A percentile compares a stretch with the other conserved stretches of the same genome.
Conservation (phyloP, 2,797 vertebrate species). For the Danio albolineatus region DNA sequence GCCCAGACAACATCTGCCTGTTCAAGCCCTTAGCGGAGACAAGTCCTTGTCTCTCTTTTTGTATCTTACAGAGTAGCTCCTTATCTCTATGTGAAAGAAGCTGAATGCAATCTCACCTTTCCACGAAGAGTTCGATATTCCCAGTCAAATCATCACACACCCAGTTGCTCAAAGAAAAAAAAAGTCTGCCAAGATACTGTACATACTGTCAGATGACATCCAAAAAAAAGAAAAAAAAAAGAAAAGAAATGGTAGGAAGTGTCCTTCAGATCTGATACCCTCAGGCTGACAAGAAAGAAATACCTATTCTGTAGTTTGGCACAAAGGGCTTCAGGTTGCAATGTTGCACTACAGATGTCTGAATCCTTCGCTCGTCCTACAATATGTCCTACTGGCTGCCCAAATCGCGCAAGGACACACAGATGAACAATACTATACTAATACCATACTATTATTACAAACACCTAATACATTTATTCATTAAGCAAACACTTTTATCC, state of each 20-base stretch:
- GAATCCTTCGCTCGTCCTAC: neutral
- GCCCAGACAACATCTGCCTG: conserved; percentile 27
- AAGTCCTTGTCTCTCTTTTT: neutral
- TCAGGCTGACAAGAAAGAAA: conserved; percentile 34
- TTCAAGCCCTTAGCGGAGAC: conserved; percentile 19
- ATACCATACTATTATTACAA: too few species aligned
- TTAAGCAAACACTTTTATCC: too few species aligned
- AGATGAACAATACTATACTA: neutral
- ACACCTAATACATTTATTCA: too few species aligned
- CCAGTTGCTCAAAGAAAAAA: conserved; percentile 4
- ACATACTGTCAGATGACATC: neutral
- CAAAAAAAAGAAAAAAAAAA: too few species aligned
- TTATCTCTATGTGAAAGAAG: conserved; percentile 2
- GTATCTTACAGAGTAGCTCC: conserved; percentile 19
- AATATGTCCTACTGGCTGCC: neutral
- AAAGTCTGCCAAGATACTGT: neutral
- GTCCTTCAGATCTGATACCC: conserved; percentile 19
- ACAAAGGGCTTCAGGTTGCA: conserved; percentile 21
- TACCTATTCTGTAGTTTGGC: conserved; percentile 1
- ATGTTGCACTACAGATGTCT: conserved; percentile 21
- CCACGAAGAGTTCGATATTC: conserved; percentile 32
- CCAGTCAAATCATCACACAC: conserved; percentile 38
- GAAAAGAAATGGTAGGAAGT: neutral
- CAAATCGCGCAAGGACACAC: neutral
- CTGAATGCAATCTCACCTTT: conserved; percentile 17